These are phyloP conservation scores for Coccyzus lansbergi DNA, from an alignment of 2,797 vertebrate species.

Conservation along the genomic window DNA sequence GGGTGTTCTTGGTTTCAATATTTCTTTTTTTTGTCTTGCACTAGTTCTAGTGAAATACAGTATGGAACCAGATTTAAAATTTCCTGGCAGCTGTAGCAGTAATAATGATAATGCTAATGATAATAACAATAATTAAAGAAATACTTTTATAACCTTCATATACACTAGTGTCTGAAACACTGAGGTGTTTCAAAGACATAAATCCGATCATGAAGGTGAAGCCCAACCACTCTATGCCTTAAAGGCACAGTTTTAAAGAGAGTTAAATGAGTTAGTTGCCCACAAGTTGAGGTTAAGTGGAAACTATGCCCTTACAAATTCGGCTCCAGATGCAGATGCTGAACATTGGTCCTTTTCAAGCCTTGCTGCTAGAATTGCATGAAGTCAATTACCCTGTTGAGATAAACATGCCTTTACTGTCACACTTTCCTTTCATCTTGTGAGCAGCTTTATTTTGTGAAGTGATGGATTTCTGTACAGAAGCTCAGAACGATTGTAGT, in stretches of 20 bases:
- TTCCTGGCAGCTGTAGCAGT: background rate
- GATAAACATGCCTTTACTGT: background rate
- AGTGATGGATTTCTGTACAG: background rate
- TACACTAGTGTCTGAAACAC: background rate
- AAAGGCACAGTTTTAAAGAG: background rate
- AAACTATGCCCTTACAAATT: background rate
- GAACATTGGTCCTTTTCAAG: background rate
- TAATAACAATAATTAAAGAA: background rate
- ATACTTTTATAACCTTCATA: background rate
- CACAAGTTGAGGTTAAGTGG: background rate
- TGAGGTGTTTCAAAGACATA: background rate
- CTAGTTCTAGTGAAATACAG: background rate
- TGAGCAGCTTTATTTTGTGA: background rate
- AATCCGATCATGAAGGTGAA: background rate
- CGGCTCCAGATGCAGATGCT: background rate
- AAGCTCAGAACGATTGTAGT: background rate
- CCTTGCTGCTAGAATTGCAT: background rate
- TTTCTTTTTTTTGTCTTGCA: background rate
- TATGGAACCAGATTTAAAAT: background rate
- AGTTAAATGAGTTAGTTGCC: background rate
- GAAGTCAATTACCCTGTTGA: background rate
- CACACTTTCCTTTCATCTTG: background rate
- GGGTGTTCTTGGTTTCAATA: background rate
- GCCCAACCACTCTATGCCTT: background rate
- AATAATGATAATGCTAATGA: background rate